A percentile compares a stretch with the other conserved stretches of the same genome.
Evolutionary conservation across 2,888 invertebrate genomes (phyloP).

Genomic region (Hirtodrosophila histrioides): DNA sequence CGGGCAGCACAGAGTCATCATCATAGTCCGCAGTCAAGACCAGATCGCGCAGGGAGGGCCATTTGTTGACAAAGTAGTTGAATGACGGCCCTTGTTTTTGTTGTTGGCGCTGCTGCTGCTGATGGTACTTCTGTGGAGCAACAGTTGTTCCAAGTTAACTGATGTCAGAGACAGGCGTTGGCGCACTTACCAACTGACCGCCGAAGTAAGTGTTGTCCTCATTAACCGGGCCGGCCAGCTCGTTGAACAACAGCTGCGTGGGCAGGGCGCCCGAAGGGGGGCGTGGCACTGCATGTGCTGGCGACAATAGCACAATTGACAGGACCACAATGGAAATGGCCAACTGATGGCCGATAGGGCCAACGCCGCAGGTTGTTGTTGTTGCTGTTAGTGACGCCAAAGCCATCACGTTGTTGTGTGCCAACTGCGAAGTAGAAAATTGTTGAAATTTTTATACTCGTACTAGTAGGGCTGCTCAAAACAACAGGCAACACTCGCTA

Average conservation of each 20-base stretch:
- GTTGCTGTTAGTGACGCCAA: conserved; percentile 23
- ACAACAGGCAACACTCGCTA: background rate
- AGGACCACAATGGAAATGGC: conserved; percentile 65
- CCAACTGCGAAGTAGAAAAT: conserved; percentile 43
- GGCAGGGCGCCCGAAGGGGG: conserved; percentile 38
- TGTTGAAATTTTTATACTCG: too few relatives aligned
- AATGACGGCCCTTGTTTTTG: conserved; percentile 40
- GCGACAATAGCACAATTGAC: conserved; percentile 61
- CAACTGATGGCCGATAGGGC: conserved; percentile 60
- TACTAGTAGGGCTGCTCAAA: background rate
- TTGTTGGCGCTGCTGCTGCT: conserved; percentile 39
- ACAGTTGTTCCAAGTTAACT: background rate
- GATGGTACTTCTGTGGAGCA: conserved; percentile 36
- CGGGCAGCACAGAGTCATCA: conserved; percentile 34
- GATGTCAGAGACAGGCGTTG: too few relatives aligned
- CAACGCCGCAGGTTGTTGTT: conserved; percentile 46
- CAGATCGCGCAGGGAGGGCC: conserved; percentile 79
- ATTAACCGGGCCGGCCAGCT: conserved; percentile 50
- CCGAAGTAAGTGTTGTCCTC: conserved; percentile 60
- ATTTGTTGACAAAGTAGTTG: conserved; percentile 70
- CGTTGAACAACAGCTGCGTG: conserved; percentile 61
- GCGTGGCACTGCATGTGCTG: conserved; percentile 60
- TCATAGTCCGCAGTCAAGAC: conserved; percentile 75
- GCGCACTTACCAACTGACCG: conserved; percentile 56
- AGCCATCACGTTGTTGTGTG: conserved; percentile 45